Evolutionary conservation across 2,113 vertebrate genomes (phyloP).

Genomic region (Perognathus longimembris): DNA sequence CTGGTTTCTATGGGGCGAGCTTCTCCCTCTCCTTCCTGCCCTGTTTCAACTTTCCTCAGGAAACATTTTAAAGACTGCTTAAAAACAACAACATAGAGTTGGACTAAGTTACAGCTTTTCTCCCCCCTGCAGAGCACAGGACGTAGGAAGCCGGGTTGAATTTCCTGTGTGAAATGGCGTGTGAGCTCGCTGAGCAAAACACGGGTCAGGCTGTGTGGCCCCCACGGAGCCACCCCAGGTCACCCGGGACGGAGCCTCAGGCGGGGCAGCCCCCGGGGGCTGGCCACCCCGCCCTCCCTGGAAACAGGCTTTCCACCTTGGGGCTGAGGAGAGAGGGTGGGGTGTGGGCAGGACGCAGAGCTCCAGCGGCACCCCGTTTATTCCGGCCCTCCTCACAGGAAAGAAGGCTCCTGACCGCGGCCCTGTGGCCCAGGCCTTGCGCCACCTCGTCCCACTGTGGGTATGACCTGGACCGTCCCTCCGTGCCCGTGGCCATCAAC

Average conservation of each 20-base stretch:
- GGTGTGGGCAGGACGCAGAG: too few species aligned
- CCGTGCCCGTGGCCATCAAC: not conserved
- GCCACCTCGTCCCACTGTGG: not conserved
- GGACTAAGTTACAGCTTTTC: constrained; percentile 62
- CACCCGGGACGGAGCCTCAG: constrained; percentile 19
- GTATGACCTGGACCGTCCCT: not conserved
- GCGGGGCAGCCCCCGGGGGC: rapidly evolving
- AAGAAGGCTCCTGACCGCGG: not conserved
- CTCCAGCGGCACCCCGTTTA: constrained; percentile 1
- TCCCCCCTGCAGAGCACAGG: constrained; percentile 73
- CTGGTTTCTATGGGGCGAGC: not conserved
- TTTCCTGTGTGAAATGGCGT: constrained; percentile 80
- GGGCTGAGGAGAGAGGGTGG: not conserved
- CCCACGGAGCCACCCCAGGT: constrained; percentile 50
- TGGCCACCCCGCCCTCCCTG: not conserved
- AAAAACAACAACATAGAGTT: constrained; percentile 64
- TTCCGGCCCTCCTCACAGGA: constrained; percentile 28
- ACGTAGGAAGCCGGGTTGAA: constrained; percentile 77
- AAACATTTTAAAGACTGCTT: constrained; percentile 75
- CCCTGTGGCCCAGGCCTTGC: not conserved
- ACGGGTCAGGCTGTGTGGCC: constrained; percentile 78
- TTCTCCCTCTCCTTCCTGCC: not conserved
- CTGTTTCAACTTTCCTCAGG: constrained; percentile 54
- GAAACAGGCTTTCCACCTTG: constrained; percentile 1
- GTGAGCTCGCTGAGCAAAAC: constrained; percentile 79